phyloP scores from a whole-genome alignment of 1,140 invertebrate species.

The Drosophila sturtevanti region DNA sequence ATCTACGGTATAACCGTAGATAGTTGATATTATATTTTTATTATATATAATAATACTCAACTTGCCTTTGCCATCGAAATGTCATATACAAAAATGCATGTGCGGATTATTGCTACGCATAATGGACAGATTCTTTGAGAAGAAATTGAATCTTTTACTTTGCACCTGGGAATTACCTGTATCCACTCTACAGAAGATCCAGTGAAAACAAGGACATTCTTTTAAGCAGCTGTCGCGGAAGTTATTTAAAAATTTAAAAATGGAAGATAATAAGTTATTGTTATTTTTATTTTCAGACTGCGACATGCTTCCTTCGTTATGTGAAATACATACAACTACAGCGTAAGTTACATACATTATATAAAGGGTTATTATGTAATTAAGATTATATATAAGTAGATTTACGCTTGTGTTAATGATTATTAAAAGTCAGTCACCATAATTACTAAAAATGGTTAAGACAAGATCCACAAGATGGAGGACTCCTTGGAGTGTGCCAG shows the following conservation, averaged over 20 bases:
- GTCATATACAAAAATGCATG: too few relatives aligned
- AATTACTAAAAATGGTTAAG: too few relatives aligned
- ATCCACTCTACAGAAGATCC: not conserved
- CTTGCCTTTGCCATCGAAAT: too few relatives aligned
- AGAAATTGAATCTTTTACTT: not conserved
- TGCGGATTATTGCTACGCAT: too few relatives aligned
- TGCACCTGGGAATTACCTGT: not conserved
- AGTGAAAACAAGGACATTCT: not conserved
- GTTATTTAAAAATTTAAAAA: not conserved
- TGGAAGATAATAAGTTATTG: slow-evolving; percentile 6
- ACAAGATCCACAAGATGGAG: too few relatives aligned
- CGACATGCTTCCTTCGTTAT: slow-evolving; percentile 67
- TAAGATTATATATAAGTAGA: not conserved
- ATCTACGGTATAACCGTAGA: not conserved
- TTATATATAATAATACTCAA: too few relatives aligned
- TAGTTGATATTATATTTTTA: too few relatives aligned
- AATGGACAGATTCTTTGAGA: too few relatives aligned
- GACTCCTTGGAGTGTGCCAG: too few relatives aligned
- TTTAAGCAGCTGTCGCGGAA: not conserved
- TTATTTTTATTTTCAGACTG: slow-evolving; percentile 50
- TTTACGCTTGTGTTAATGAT: too few relatives aligned
- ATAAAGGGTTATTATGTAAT: not conserved
- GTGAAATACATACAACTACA: slow-evolving; percentile 37
- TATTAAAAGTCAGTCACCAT: too few relatives aligned
- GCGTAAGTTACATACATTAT: slow-evolving; percentile 49